Evolutionary conservation across 2,797 vertebrate species (phyloP), one percentile per base, ranked within the genome.

Genomic region (Mus caroli): DNA sequence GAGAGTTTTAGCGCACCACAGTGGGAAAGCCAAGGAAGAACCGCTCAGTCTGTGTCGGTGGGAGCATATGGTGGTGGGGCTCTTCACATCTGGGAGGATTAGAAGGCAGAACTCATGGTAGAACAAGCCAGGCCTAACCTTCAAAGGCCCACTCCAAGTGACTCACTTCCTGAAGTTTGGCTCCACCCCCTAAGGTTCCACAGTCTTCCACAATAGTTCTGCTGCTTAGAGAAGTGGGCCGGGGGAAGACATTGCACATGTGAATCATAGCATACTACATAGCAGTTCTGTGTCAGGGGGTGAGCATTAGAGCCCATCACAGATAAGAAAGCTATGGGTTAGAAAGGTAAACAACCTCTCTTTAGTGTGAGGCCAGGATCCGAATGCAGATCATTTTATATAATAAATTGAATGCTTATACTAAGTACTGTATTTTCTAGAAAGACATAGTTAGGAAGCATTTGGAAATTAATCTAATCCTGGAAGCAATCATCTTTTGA

Each of bases 401-500:
- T 11, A 67, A 1, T 77, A 43, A 26, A 37, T 24, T 22, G 31
- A 56, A 6, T 67, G 76, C n/a, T 24, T 88, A 22, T 0, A 14
- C 2, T 40, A 31, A 40, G 22, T 26, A 46, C 6, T 56, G 4
- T 64, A 26, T 79, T 80, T 71, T 75, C 12, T 22, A 62, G 77
- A 84, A 96, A 31, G 20, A 79, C 43, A 15, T 52, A 26, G 75
- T 40, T 22, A 80, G 31, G 31, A 94, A 34, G 58, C 43, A 22
- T 60, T 82, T 94, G n/a, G 17, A 52, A 83, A 92, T 88, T 22
- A 92, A 43, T 5, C 2, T 19, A 58, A 2, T 28, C 17, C 83
- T 78, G 83, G 85, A 75, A 80, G 79, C 89, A 89, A 92, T 43
- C 43, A 58, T 90, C 43, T 54, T 94, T 20, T 54, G 6, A 86